phyloP scores from a whole-genome alignment of 2,113 vertebrate species.

The Andinoacara biseriatus region DNA sequence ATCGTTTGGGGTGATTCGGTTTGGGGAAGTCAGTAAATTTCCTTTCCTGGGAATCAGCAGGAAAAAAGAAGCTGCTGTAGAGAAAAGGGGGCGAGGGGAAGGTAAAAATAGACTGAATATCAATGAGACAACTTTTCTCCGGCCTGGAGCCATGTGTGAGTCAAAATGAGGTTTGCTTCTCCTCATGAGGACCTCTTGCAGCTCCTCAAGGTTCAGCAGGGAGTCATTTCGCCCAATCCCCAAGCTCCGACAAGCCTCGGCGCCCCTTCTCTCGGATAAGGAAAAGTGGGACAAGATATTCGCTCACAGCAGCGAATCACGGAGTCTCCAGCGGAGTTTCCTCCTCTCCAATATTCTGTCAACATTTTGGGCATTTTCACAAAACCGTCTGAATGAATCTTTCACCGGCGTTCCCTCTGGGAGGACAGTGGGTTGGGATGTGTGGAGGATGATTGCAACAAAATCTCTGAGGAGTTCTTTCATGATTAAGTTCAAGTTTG shows the following conservation, averaged over 20 bases:
- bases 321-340: not conserved
- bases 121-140: constrained; percentile 70
- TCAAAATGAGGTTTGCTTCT: constrained; percentile 57
- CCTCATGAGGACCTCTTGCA: constrained; percentile 30
- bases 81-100: constrained; percentile 47
- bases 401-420: constrained; percentile 2
- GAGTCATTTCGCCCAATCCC: constrained; percentile 14
- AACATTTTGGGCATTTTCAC: constrained; percentile 18
- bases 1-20: not conserved
- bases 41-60: constrained; percentile 51
- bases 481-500: constrained; percentile 29
- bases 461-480: constrained; percentile 22
- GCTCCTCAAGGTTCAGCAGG: constrained; percentile 50
- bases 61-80: constrained; percentile 31
- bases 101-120: constrained; percentile 76
- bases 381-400: constrained; percentile 33
- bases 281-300: constrained; percentile 49
- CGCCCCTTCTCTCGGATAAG: constrained; percentile 3
- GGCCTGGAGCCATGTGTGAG: constrained; percentile 61
- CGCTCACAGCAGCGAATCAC: not conserved
- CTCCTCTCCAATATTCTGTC: not conserved
- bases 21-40: constrained; percentile 50
- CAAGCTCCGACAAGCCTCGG: constrained; percentile 31
- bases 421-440: not conserved
- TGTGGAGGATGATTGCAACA: not conserved